Evolutionary conservation across 2,797 vertebrate species (phyloP).

Genomic region (Semaprochilodus insignis): DNA sequence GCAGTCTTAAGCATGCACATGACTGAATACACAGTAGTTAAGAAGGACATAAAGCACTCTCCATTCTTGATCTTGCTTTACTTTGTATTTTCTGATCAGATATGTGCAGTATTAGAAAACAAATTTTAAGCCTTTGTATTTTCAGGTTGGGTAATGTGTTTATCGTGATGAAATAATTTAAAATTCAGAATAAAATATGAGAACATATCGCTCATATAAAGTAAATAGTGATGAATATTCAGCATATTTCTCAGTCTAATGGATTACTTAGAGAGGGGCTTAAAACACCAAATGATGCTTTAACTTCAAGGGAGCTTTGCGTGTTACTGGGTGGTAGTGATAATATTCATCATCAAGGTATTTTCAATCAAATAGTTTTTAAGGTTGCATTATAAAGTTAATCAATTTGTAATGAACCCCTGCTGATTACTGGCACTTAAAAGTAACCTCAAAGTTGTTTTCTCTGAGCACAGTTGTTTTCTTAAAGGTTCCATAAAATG

Average conservation of each 20-base stretch:
- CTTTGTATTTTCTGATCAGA: too few species aligned
- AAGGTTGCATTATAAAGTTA: too few species aligned
- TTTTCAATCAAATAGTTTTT: neutral
- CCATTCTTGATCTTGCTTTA: neutral
- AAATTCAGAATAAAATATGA: neutral
- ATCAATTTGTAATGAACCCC: too few species aligned
- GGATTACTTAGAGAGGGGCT: neutral
- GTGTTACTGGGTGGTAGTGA: neutral
- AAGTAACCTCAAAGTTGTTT: too few species aligned
- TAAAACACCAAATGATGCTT: constrained; percentile 5
- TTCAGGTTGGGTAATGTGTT: neutral
- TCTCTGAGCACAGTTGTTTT: too few species aligned
- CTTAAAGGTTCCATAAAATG: too few species aligned
- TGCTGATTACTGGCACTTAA: neutral
- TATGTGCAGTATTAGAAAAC: neutral
- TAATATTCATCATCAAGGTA: too few species aligned
- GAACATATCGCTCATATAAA: neutral
- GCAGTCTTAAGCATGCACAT: neutral
- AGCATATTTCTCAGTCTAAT: neutral
- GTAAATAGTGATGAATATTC: neutral
- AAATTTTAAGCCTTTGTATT: neutral
- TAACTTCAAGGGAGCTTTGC: constrained; percentile 32
- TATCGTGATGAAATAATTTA: neutral
- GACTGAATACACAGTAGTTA: neutral
- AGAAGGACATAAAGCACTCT: neutral